Evolutionary conservation across 2,797 vertebrate genomes (phyloP).

Genomic region (Aulostomus chinensis): DNA sequence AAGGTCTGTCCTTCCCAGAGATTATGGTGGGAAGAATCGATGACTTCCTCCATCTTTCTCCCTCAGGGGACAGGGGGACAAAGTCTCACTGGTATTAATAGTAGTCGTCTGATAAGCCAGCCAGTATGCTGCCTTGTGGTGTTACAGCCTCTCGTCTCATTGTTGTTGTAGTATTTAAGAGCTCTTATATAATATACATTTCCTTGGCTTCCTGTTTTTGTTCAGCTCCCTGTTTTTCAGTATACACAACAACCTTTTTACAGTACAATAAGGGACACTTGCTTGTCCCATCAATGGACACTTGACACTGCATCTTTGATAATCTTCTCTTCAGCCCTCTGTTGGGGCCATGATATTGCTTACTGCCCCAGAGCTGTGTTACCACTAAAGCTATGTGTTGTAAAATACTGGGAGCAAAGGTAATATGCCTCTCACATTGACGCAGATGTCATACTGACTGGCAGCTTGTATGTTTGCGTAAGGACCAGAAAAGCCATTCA

Average conservation of each 20-base stretch:
- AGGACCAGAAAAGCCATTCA: conserved; percentile 32
- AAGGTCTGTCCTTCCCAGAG: conserved; percentile 72
- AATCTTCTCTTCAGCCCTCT: conserved; percentile 25
- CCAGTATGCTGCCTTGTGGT: conserved; percentile 28
- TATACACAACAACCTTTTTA: conserved; percentile 53
- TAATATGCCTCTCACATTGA: conserved; percentile 34
- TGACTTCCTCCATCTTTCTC: conserved; percentile 73
- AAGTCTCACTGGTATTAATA: conserved; percentile 72
- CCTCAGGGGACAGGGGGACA: conserved; percentile 60
- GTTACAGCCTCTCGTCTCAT: conserved; percentile 32
- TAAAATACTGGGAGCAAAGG: conserved; percentile 41
- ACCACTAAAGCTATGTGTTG: conserved; percentile 22
- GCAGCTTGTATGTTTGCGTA: conserved; percentile 35
- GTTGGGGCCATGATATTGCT: conserved; percentile 27
- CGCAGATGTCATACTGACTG: conserved; percentile 35
- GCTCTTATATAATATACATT: conserved; percentile 49
- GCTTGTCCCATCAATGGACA: conserved; percentile 51
- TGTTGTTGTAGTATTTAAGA: conserved; percentile 53
- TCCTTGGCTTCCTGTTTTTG: conserved; percentile 45
- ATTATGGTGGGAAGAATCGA: conserved; percentile 78
- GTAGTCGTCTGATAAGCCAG: conserved; percentile 53
- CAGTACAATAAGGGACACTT: conserved; percentile 46
- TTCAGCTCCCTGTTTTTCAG: conserved; percentile 35
- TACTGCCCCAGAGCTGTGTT: conserved; percentile 34
- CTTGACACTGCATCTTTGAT: conserved; percentile 52